phyloP scores from a whole-genome alignment of 2,888 invertebrate genomes.

The Ichneumoninae sp. region DNA sequence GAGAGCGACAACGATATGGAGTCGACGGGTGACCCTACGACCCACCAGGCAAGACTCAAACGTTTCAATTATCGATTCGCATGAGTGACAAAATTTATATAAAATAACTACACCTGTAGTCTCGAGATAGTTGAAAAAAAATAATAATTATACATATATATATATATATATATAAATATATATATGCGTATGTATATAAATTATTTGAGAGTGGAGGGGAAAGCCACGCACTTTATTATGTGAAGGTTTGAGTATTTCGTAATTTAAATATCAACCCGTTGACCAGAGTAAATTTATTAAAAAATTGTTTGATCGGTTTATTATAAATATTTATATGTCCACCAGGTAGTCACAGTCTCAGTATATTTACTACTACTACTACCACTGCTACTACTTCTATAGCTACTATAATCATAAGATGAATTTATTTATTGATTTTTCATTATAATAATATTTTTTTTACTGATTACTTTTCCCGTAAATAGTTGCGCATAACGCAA shows the following conservation, averaged over 20 bases:
- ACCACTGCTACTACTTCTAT: constrained; percentile 17
- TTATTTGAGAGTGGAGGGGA: constrained; percentile 20
- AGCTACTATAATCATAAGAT: not conserved
- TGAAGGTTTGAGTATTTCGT: constrained; percentile 48
- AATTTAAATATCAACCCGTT: constrained; percentile 42
- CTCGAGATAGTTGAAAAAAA: constrained; percentile 43
- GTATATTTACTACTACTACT: constrained; percentile 25
- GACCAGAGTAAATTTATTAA: constrained; percentile 22
- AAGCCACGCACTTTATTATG: constrained; percentile 15
- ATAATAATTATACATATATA: not conserved
- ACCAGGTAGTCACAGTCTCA: constrained; percentile 41
- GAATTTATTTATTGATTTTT: constrained; percentile 12
- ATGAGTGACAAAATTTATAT: constrained; percentile 60
- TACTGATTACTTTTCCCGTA: constrained; percentile 32
- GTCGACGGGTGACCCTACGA: constrained; percentile 54
- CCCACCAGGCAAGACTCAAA: constrained; percentile 64
- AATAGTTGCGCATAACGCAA: constrained; percentile 44
- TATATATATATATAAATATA: constrained; percentile 35
- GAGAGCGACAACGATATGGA: constrained; percentile 58
- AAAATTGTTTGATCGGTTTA: constrained; percentile 25
- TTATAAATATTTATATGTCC: constrained; percentile 33
- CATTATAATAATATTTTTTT: constrained; percentile 7
- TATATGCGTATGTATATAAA: constrained; percentile 43
- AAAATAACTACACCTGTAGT: constrained; percentile 61
- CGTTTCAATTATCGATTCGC: constrained; percentile 64